Base-by-base conservation (phyloP, 2,888 invertebrate species). In the Troglohyphantes excavatus region DNA sequence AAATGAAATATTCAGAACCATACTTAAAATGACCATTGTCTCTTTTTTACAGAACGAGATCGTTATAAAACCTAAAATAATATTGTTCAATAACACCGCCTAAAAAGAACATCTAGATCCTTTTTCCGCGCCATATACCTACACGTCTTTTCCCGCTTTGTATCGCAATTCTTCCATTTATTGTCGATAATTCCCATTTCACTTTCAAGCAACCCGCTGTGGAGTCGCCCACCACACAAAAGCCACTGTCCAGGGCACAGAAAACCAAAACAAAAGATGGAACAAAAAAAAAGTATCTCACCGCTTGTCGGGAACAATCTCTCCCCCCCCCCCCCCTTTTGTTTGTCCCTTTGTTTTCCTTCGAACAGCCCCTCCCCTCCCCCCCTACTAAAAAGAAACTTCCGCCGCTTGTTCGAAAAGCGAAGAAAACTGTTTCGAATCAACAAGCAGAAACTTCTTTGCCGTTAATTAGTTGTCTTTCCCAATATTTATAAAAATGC, bases 401-500 rank as follows among this genome's bases (percentile, higher is more conserved):
- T 89, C 82, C 88, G 82, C 61, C 76, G 82, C 82, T 88, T 88
- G 81, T 88, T 81, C 81, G n/a, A 13, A 53, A 53, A 53, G 53
- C 53, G 53, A 53, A 53, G 53, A 82, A 88, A 88, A 88, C 88
- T 88, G 88, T 88, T 88, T 88, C 88, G 82, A 88, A 88, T 88
- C 88, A 87, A 87, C 87, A 88, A 88, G 88, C 88, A 81, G 75
- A 82, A 88, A 88, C 75, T 82, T 89, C 83, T 39, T 53, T 82
- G 76, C 89, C 70, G 83, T 84, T 84, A 89, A 89, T 89, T 89
- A 89, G 89, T 84, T 89, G 83, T 89, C 89, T 89, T 89, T 89
- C 83, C 89, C 83, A 84, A 89, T 89, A 89, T 89, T 89, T 89
- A 89, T 89, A 89, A 89, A 89, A 89, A 89, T 89, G 89, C 89